Conservation (phyloP, 2,113 vertebrate genomes). For the Collichthys lucidus region DNA sequence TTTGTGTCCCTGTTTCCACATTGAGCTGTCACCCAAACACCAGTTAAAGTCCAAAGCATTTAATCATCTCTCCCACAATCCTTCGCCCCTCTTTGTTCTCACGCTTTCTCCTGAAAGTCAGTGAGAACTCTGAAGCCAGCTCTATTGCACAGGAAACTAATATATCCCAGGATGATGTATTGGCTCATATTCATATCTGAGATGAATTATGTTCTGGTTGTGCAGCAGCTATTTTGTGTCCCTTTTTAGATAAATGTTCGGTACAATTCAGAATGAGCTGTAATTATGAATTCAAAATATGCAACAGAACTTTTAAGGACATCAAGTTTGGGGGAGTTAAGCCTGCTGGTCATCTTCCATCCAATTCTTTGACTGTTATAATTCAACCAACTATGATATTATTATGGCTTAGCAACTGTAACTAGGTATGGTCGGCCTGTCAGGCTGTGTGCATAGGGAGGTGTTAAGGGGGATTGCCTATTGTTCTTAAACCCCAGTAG, state of each 20-base stretch:
- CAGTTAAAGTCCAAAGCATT: slow-evolving; percentile 28
- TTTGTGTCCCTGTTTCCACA: slow-evolving; percentile 6
- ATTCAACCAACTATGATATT: no score
- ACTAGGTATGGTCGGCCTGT: no score
- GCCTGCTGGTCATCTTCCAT: neutral
- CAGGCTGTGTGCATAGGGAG: no score
- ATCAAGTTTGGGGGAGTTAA: neutral
- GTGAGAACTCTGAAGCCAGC: neutral
- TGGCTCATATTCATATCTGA: slow-evolving; percentile 13
- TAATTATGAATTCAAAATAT: neutral
- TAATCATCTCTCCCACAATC: slow-evolving; percentile 35
- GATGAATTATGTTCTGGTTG: neutral
- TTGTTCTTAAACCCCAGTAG: no score
- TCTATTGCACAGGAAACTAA: slow-evolving; percentile 4
- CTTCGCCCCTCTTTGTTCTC: slow-evolving; percentile 1
- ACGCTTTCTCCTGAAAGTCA: neutral
- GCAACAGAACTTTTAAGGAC: no score
- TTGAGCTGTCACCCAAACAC: slow-evolving; percentile 11
- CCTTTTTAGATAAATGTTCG: neutral
- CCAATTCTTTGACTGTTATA: neutral
- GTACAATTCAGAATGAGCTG: neutral
- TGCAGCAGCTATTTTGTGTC: neutral
- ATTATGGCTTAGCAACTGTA: no score
- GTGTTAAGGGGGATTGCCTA: no score
- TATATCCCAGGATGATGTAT: slow-evolving; percentile 30